Evolutionary conservation across 35 echinoderm and acorn worm species (phyloP).

Genomic region (Apostichopus japonicus): DNA sequence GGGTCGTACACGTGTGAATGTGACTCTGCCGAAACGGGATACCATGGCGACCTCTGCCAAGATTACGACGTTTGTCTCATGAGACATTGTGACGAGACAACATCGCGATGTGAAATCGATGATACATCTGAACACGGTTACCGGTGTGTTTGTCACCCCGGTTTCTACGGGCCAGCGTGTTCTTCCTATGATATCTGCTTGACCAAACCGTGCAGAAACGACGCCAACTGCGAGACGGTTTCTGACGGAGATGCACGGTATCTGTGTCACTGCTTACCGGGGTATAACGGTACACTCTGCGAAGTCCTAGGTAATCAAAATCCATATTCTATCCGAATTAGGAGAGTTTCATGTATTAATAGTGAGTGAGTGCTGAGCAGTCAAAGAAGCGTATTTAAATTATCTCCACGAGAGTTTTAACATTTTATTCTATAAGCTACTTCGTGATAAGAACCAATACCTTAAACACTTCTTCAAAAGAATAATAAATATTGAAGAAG

Average conservation of each 20-base stretch:
- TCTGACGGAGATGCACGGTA: not conserved
- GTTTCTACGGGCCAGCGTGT: slow-evolving; percentile 15
- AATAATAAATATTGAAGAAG: no score
- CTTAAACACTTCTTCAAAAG: no score
- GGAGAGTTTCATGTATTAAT: no score
- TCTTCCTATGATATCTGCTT: slow-evolving; percentile 12
- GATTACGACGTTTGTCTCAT: not conserved
- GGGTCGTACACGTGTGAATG: not conserved
- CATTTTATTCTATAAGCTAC: no score
- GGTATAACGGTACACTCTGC: slow-evolving; percentile 1
- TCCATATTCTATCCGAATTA: no score
- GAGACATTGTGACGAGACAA: not conserved
- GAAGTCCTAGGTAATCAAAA: not conserved
- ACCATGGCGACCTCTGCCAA: not conserved
- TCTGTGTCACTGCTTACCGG: not conserved
- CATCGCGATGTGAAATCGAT: slow-evolving; percentile 25
- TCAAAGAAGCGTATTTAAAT: no score
- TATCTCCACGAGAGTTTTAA: no score
- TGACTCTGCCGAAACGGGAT: not conserved
- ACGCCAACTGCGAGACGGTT: not conserved
- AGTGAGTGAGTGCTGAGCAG: no score
- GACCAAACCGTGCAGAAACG: slow-evolving; percentile 9
- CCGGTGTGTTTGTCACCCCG: slow-evolving; percentile 12
- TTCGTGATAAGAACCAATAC: no score
- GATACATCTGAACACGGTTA: not conserved